Evolutionary conservation across 2,888 invertebrate species (phyloP).

Genomic region (Patella ulyssiponensis): DNA sequence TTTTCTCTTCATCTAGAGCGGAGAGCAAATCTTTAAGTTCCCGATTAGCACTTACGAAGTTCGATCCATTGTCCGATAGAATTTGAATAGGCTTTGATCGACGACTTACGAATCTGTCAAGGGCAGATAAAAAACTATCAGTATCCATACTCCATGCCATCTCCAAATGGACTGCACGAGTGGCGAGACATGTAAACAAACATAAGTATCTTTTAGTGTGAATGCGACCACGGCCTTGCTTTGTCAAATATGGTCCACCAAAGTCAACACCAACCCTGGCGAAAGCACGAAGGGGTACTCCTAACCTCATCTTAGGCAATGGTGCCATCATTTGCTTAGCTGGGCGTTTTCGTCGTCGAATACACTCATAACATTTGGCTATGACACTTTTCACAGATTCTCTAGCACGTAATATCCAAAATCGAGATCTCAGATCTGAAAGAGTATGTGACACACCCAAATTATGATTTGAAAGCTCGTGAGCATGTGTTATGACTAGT

Average conservation of each 20-base stretch:
- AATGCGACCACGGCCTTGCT: slow-evolving; percentile 25
- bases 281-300: slow-evolving; percentile 19
- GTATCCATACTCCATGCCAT: slow-evolving; percentile 14
- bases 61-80: slow-evolving; percentile 20
- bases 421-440: slow-evolving; percentile 18
- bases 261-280: slow-evolving; percentile 23
- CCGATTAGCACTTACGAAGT: slow-evolving; percentile 17
- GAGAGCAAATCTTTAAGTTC: slow-evolving; percentile 21
- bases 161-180: slow-evolving; percentile 28
- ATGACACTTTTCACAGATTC: slow-evolving; percentile 19
- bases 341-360: slow-evolving; percentile 10
- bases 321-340: slow-evolving; percentile 4
- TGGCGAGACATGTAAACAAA: slow-evolving; percentile 28
- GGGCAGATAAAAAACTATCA: slow-evolving; percentile 20
- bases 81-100: slow-evolving; percentile 17
- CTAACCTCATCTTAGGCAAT: background rate
- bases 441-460: slow-evolving; percentile 26
- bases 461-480: slow-evolving; percentile 13
- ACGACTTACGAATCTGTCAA: slow-evolving; percentile 1
- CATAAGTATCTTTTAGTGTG: slow-evolving; percentile 33
- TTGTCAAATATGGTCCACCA: slow-evolving; percentile 29
- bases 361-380: slow-evolving; percentile 14
- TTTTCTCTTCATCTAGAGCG: slow-evolving; percentile 24
- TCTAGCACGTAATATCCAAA: slow-evolving; percentile 30
- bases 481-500: slow-evolving; percentile 8